A percentile compares a stretch with the other conserved stretches of the same genome.
These are phyloP conservation scores for Lasioglossum malachurum DNA, from an alignment of 2,888 invertebrate genomes.

Conservation along the genomic window DNA sequence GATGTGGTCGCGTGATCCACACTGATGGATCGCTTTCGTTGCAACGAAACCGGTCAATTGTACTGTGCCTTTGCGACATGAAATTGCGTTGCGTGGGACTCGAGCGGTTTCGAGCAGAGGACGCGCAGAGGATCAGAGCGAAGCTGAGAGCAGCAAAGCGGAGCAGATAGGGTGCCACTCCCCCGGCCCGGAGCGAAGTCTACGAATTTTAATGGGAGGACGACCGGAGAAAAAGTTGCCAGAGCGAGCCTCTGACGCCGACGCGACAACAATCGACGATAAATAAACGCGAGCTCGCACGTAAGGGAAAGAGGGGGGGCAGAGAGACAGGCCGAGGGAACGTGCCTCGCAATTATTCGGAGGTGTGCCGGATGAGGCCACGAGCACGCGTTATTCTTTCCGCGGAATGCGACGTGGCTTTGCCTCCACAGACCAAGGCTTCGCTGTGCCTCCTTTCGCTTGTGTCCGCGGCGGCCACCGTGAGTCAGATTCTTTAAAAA, in stretches of 20 bases:
- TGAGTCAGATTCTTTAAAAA: not conserved
- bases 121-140: slow-evolving; percentile 13
- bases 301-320: not conserved
- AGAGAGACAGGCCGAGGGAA: not conserved
- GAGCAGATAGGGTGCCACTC: slow-evolving; percentile 42
- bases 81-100: not conserved
- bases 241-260: slow-evolving; percentile 30
- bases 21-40: too few species aligned
- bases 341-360: slow-evolving; percentile 51
- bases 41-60: too few species aligned
- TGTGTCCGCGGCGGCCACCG: not conserved
- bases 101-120: not conserved
- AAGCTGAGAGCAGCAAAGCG: not conserved
- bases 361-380: slow-evolving; percentile 45
- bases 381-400: slow-evolving; percentile 30
- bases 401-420: not conserved
- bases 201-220: slow-evolving; percentile 56
- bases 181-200: slow-evolving; percentile 23
- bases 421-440: not conserved
- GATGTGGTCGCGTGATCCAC: not conserved
- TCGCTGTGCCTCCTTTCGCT: not conserved
- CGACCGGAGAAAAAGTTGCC: slow-evolving; percentile 49
- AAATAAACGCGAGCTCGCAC: slow-evolving; percentile 49
- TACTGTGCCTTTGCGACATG: not conserved
- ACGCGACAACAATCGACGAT: slow-evolving; percentile 65